Base-by-base conservation (phyloP, 2,888 invertebrate species). In the Stenurella melanura region DNA sequence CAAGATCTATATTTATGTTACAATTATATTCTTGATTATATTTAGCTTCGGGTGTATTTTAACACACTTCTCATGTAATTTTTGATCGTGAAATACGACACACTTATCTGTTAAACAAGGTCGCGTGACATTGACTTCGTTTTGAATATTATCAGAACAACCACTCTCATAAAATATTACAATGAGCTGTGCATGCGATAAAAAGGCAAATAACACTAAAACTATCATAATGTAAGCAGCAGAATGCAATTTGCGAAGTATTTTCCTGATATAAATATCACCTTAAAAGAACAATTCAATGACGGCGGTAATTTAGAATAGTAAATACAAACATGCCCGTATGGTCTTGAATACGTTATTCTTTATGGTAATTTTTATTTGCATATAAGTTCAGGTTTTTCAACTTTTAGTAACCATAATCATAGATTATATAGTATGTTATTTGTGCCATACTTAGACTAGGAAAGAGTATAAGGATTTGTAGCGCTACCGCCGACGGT, bases 51-150 rank as follows among this genome's bases (percentile, higher is more conserved):
- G 34, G 61, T n/a, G 34, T 34, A 15, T 63, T 63, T 63, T 63
- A 34, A 34, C 61, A 63, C 34, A 63, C 34, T 63, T 63, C 61
- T n/a, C 34, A 63, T 30, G 61, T 63, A 63, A 30, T 63, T 63
- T 63, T 63, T 63, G 30, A 63, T 63, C 30, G 6, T 30, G 11
- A 34, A 50, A 50, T 50, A 50, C 50, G 50, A 50, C 50, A 50
- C 15, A 26, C 26, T 26, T 60, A n/a, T 60, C 60, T 26, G n/a
- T n/a, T n/a, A 60, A 60, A 60, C 60, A 60, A 60, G 26, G n/a
- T 60, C n/a, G 60, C 50, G 50, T 17, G 50, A 50, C 50, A 50
- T 50, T 50, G 50, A 50, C 50, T 50, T n/a, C n/a, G 12, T 50
- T 50, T n/a, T n/a, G 50, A 6, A n/a, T 50, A 50, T 3, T 50